Percentiles rank a stretch among this genome's conserved stretches.
phyloP scores from a whole-genome alignment of 2,797 vertebrate genomes.

The Agapornis canus region DNA sequence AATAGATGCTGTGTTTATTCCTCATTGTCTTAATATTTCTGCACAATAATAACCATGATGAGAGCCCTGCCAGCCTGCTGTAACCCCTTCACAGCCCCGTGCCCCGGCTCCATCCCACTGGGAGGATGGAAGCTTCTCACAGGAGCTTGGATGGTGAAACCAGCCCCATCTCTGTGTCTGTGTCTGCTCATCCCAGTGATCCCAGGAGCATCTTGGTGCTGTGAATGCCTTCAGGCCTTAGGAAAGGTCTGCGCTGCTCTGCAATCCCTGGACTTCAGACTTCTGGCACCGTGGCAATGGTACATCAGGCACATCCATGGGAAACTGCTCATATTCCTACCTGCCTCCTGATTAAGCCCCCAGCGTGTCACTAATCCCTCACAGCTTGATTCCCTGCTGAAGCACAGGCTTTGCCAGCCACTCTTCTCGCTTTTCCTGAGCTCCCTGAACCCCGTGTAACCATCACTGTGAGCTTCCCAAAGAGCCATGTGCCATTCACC shows the following conservation, averaged over 20 bases:
- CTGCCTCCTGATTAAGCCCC: neutral
- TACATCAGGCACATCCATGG: neutral
- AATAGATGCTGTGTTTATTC: neutral
- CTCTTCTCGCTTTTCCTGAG: rapidly evolving
- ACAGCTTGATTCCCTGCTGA: neutral
- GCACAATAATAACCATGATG: neutral
- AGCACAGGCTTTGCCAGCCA: neutral
- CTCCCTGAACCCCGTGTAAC: rapidly evolving
- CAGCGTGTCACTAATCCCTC: rapidly evolving
- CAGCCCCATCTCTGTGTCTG: neutral
- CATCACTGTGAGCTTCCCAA: rapidly evolving
- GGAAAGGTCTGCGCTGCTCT: neutral
- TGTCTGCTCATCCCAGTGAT: neutral
- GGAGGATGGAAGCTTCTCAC: neutral
- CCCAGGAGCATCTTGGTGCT: neutral
- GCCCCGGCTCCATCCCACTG: neutral
- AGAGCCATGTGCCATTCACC: neutral
- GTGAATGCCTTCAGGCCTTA: rapidly evolving
- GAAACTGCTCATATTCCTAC: neutral
- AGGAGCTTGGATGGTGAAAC: rapidly evolving
- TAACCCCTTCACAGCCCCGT: neutral
- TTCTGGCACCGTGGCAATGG: rapidly evolving
- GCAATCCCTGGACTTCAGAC: neutral
- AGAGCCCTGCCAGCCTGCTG: neutral
- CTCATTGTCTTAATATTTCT: constrained; percentile 17